Base-by-base conservation (phyloP, 2,888 invertebrate genomes). In the Apotomis capreana region DNA sequence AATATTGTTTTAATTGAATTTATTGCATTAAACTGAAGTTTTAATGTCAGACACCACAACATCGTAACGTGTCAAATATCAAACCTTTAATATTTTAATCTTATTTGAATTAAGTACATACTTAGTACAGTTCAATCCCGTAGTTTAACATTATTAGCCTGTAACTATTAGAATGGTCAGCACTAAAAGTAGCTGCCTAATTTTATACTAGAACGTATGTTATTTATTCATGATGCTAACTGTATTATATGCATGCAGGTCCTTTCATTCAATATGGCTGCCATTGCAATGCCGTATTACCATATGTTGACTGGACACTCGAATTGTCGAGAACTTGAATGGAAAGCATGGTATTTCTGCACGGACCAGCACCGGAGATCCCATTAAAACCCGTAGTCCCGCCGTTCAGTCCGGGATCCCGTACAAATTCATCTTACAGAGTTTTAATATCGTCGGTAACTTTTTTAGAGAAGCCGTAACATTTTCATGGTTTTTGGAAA, bases 1-100 rank as follows among this genome's bases (percentile, higher is more conserved):
- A 40, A 12, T 12, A n/a, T 12, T 5, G 12, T 58, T 36, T 58
- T 58, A 37, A 58, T 58, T 37, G 37, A 58, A 58, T 58, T 63
- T 2, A 5, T 36, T 51, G 51, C 51, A 62, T n/a, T 51, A 6
- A 51, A 51, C 13, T 5, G 44, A 60, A 60, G 37, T 15, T 44
- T 59, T 44, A 46, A 10, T 36, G 51, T 26, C 51, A 62, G 36
- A 51, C n/a, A 8, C 40, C 46, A 9, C 61, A 15, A 13, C 52
- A 63, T 54, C 15, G 15, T 26, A 2, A 26, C 26, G 26, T 26
- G 26, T 26, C 2, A 26, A 26, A 26, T 26, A 26, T 26, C 26
- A 26, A 26, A 26, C 26, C 26, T 26, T 26, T 26, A 26, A 26
- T 26, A 26, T 26, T 26, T 26, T 26, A 26, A 26, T 26, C 26